Base-by-base conservation (phyloP, 1,140 invertebrate genomes). In the Stegodyphus mimosarum region DNA sequence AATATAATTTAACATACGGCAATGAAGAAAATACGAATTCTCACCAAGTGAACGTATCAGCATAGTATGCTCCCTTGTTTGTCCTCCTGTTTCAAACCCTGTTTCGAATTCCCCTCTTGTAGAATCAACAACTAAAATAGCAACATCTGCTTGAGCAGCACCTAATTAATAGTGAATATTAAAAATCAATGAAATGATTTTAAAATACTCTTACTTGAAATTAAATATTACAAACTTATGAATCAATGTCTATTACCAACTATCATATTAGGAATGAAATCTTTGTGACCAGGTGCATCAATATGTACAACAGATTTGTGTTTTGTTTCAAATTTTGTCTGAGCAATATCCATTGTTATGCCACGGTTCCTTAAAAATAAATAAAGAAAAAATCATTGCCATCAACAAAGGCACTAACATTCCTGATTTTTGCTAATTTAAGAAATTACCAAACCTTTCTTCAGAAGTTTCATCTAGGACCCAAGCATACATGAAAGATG, bases 181-280 rank as follows among this genome's bases (percentile, higher is more conserved):
- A 60, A 60, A 60, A 15, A 15, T 60, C 0, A 10, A 60, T 10
- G 2, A 60, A 60, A 60, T 60, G 15, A 60, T 60, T 10, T 10
- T 60, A 60, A 60, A 60, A 3, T 33, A 33, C 97, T 70, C 97
- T 97, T 92, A 79, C 18, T 88, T 67, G 9, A 69, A 7, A 64
- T 9, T 60, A 9, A 60, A 60, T 9, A 60, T 60, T 60, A 60
- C 9, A 60, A 15, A 15, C 15, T 60, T 60, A 60, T 10, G 0
- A 60, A 60, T 0, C 5, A 60, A 60, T 60, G 15, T 2, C 15
- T 10, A 60, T 10, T 81, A 77, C 92, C 92, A 52, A 95, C 97
- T 83, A 99, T 99, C 98, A 99, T 99, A 89, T 99, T 99, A 1
- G 98, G 98, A 89, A 99, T 99, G 89, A 99, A 99, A 91, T 99